Evolutionary conservation across 2,888 invertebrate species (phyloP).

Genomic region (Eilema caniola): DNA sequence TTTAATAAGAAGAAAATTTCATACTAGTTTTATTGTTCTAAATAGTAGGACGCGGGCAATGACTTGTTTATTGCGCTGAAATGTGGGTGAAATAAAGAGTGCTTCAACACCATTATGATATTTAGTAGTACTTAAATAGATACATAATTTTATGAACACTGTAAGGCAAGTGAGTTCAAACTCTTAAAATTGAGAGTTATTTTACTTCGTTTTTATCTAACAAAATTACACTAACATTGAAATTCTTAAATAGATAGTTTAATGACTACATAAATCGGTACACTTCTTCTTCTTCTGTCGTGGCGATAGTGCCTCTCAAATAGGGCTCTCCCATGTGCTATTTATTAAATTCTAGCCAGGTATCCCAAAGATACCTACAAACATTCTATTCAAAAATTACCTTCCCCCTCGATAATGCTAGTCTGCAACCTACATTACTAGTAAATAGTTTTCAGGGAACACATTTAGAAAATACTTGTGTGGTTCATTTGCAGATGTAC

Average conservation of each 20-base stretch:
- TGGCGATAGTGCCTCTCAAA: too few relatives aligned
- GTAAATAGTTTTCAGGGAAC: background rate
- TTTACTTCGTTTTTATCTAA: conserved; percentile 4
- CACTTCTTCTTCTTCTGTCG: too few relatives aligned
- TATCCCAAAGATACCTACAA: background rate
- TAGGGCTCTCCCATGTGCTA: too few relatives aligned
- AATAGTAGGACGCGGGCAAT: conserved; percentile 15
- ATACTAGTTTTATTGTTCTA: conserved; percentile 15
- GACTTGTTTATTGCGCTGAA: conserved; percentile 7
- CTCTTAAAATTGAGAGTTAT: conserved; percentile 5
- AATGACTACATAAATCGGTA: background rate
- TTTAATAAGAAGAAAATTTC: conserved; percentile 10
- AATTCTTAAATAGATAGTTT: background rate
- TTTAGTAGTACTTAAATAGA: conserved; percentile 32
- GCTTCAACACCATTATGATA: conserved; percentile 12
- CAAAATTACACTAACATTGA: background rate
- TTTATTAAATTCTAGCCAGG: background rate
- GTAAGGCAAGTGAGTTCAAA: conserved; percentile 5
- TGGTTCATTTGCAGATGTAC: background rate
- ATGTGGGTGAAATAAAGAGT: background rate
- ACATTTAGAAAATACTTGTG: background rate
- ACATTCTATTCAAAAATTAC: background rate
- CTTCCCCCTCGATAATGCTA: background rate
- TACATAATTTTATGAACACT: conserved; percentile 33
- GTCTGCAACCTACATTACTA: background rate